These are phyloP conservation scores for Eretmochelys imbricata DNA, from an alignment of 2,113 vertebrate genomes.

Conservation along the genomic window DNA sequence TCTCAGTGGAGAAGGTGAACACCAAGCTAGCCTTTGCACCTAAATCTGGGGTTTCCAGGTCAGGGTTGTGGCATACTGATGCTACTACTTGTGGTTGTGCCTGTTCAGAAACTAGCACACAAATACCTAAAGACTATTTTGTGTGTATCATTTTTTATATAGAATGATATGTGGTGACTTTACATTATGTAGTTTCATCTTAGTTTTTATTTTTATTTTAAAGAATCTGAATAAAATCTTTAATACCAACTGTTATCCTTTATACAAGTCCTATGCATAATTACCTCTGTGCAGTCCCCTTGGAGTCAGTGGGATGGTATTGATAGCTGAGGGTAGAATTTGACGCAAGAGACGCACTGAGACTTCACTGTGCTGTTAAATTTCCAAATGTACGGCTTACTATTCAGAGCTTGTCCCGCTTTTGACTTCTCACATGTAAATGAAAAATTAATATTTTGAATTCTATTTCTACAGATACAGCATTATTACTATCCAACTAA, in stretches of 20 bases:
- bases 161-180: not conserved
- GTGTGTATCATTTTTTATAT: not conserved
- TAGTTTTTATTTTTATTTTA: not conserved
- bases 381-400: not conserved
- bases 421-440: not conserved
- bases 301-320: not conserved
- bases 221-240: not conserved
- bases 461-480: not conserved
- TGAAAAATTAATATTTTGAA: not conserved
- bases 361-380: not conserved
- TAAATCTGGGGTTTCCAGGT: not conserved
- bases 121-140: not conserved
- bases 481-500: not conserved
- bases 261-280: not conserved
- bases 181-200: not conserved
- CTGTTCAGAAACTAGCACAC: not conserved
- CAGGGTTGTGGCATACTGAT: not conserved
- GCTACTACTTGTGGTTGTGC: not conserved
- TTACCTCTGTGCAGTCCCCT: not conserved
- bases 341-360: not conserved
- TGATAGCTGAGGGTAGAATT: not conserved
- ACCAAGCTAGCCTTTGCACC: not conserved
- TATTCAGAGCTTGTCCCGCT: not conserved
- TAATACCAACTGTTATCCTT: not conserved
- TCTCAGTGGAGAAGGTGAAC: not conserved